These are phyloP conservation scores for Trachelipus rathkii DNA, from an alignment of 1,140 invertebrate species.

Conservation along the genomic window DNA sequence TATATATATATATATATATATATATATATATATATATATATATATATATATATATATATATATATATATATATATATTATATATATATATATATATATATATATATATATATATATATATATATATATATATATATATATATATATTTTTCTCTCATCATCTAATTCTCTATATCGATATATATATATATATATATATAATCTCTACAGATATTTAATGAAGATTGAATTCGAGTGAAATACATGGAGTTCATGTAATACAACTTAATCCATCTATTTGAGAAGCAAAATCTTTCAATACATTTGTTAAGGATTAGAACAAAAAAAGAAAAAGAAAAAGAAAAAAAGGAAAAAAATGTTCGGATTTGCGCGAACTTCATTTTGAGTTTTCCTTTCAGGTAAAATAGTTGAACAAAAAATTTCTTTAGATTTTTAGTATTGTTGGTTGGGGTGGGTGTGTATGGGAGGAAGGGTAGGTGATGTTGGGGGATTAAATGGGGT, in stretches of 20 bases:
- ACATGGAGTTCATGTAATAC: background rate
- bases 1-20: background rate
- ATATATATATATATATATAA: no score
- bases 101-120: constrained; percentile 11
- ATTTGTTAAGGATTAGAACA: background rate
- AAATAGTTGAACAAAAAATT: no score
- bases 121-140: background rate
- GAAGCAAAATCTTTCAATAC: background rate
- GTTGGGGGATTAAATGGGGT: no score
- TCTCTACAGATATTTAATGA: no score
- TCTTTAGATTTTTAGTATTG: no score
- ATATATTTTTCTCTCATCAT: no score
- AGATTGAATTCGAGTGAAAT: no score
- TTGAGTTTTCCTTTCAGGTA: no score
- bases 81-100: constrained; percentile 15
- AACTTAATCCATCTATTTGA: background rate
- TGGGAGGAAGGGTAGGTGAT: no score
- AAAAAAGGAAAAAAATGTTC: background rate
- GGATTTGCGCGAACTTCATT: no score
- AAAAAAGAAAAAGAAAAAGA: background rate
- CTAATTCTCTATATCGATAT: background rate
- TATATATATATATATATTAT: constrained; percentile 15
- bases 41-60: constrained; percentile 10
- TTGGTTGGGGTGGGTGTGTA: no score
- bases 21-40: background rate